Conservation (phyloP, 1,140 invertebrate species). For the Camponotus vicinus region DNA sequence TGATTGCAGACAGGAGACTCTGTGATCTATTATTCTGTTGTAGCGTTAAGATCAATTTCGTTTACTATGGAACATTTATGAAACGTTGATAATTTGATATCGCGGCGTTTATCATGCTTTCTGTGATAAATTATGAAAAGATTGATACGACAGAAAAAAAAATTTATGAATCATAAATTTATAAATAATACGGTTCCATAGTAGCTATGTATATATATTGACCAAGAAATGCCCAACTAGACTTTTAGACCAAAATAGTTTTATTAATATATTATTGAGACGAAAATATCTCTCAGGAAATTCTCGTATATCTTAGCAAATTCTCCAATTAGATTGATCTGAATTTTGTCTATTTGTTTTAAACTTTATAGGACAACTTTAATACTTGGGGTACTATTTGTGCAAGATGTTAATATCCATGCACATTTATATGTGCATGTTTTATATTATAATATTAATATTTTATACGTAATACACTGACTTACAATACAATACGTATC, state of each 20-base stretch:
- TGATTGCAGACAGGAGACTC: conserved; percentile 83
- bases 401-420: not conserved
- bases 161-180: not conserved
- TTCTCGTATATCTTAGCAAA: conserved; percentile 1
- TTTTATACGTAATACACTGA: conserved; percentile 7
- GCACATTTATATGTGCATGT: conserved; percentile 15
- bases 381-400: conserved; percentile 20
- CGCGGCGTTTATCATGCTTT: not conserved
- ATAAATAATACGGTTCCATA: conserved; percentile 72
- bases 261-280: conserved; percentile 41
- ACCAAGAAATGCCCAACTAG: conserved; percentile 85
- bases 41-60: conserved; percentile 62
- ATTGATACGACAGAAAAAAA: not conserved
- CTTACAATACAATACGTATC: conserved; percentile 14
- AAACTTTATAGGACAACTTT: not conserved
- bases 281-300: conserved; percentile 14
- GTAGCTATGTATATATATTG: conserved; percentile 69
- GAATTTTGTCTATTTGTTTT: conserved; percentile 18
- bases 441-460: not conserved
- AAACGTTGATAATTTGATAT: not conserved
- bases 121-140: conserved; percentile 8
- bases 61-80: conserved; percentile 71
- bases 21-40: conserved; percentile 76
- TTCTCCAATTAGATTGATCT: not conserved
- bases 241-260: conserved; percentile 38